These are phyloP conservation scores for Lepus americanus DNA, from an alignment of 2,113 vertebrate species.

Conservation along the genomic window DNA sequence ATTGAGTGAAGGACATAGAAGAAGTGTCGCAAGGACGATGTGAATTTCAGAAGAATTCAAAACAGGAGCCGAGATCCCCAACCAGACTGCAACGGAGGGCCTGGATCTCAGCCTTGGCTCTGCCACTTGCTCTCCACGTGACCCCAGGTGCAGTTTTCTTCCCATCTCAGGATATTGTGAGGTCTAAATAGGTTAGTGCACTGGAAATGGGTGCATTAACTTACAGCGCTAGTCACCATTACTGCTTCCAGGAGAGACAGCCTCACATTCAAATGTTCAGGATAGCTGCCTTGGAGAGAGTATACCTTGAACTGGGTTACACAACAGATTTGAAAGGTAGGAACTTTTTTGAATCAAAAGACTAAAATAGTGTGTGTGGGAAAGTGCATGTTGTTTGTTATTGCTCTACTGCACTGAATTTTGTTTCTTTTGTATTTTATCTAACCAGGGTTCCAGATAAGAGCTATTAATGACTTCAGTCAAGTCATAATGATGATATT, in stretches of 20 bases:
- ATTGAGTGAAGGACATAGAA: not conserved
- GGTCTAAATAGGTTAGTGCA: not conserved
- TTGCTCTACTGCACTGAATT: not conserved
- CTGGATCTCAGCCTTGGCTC: not conserved
- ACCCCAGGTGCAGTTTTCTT: not conserved
- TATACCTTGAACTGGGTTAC: not conserved
- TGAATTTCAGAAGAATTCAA: not conserved
- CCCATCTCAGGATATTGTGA: not conserved
- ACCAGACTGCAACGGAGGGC: not conserved
- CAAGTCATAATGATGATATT: not conserved
- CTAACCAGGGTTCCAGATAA: not conserved
- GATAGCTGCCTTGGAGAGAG: not conserved
- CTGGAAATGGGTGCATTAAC: not conserved
- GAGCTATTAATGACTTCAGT: not conserved
- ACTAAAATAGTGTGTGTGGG: not conserved
- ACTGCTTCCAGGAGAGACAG: not conserved
- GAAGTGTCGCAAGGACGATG: not conserved
- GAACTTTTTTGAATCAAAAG: not conserved
- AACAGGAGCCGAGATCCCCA: not conserved
- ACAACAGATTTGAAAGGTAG: not conserved
- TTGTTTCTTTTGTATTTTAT: not conserved
- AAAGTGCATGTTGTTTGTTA: not conserved
- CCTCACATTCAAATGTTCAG: not conserved
- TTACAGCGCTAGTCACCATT: not conserved
- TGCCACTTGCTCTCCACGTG: not conserved